Evolutionary conservation across 2,888 invertebrate species (phyloP), one percentile per base, ranked within the genome.

Genomic region (Archaeoteleia sp.): DNA sequence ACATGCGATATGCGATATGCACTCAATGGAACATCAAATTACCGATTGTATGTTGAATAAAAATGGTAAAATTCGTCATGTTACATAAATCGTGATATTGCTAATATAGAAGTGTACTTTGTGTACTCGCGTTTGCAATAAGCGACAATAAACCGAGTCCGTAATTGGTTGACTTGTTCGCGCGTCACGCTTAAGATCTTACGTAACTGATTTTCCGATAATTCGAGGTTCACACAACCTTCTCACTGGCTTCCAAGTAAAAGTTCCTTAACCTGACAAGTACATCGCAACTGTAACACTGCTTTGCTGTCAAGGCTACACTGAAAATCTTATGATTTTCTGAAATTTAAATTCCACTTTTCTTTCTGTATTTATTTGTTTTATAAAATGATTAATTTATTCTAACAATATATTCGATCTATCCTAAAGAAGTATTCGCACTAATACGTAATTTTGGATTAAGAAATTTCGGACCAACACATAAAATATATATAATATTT

Each of bases 161-260:
- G 14, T 53, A 49, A 57, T 69, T 61, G 58, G 61, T 65, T 42
- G 45, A 54, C 66, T 69, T 43, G 53, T 45, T 61, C 57, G 34
- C 35, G 54, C 53, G 61, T 62, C 65, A 57, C 61, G 32, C 48
- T 61, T 57, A 55, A 30, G 43, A 43, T 57, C 30, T 69, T 69
- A 69, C 40, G 40, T 61, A 61, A 69, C 40, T n/a, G 39, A 69
- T 48, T 66, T 40, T 8, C 37, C 60, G 48, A 37, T 48, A 55
- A 34, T 58, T 65, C 65, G 29, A 49, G 39, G 42, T 45, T 46
- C 40, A 37, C 30, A 32, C 42, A 43, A 58, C 54, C 39, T 61
- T 51, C 35, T 43, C 34, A 43, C 15, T 7, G 42, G 51, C 45
- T 58, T 62, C 53, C 35, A 40, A 14, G 27, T 25, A 45, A 62